Evolutionary conservation across 2,888 invertebrate species (phyloP).

Genomic region (Drosophila longiperda): DNA sequence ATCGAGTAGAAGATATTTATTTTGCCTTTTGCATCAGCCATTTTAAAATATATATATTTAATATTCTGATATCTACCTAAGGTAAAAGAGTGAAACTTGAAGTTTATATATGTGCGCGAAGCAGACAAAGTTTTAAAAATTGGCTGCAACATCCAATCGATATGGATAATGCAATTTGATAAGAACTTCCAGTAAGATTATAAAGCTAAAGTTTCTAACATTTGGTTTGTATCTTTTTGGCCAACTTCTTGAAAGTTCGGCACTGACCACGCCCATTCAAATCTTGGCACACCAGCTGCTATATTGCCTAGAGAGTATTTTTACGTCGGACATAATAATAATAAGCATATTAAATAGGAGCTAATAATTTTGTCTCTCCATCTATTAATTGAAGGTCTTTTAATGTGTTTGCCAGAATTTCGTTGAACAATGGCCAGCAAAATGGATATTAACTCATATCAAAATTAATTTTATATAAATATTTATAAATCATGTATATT

Average conservation of each 20-base stretch:
- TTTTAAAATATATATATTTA: background rate
- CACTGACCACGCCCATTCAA: too few relatives aligned
- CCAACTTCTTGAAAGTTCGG: too few relatives aligned
- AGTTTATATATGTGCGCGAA: background rate
- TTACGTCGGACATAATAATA: background rate
- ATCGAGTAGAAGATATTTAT: background rate
- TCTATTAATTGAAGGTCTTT: background rate
- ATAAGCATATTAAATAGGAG: background rate
- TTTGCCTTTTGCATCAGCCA: background rate
- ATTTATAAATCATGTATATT: background rate
- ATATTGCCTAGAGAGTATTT: too few relatives aligned
- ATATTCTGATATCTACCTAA: background rate
- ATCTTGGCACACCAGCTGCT: too few relatives aligned
- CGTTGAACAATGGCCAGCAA: background rate
- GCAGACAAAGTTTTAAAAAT: background rate
- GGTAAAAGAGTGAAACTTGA: background rate
- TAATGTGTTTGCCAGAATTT: background rate
- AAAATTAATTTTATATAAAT: background rate
- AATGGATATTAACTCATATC: background rate
- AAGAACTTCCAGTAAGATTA: background rate
- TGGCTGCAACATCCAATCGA: background rate
- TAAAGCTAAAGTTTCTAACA: too few relatives aligned
- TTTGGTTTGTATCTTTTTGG: background rate
- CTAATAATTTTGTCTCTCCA: background rate
- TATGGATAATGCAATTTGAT: background rate